Evolutionary conservation across 23 tunicate species (phyloP), one percentile per base, ranked within the genome.

Genomic region (Ascidia mentula): DNA sequence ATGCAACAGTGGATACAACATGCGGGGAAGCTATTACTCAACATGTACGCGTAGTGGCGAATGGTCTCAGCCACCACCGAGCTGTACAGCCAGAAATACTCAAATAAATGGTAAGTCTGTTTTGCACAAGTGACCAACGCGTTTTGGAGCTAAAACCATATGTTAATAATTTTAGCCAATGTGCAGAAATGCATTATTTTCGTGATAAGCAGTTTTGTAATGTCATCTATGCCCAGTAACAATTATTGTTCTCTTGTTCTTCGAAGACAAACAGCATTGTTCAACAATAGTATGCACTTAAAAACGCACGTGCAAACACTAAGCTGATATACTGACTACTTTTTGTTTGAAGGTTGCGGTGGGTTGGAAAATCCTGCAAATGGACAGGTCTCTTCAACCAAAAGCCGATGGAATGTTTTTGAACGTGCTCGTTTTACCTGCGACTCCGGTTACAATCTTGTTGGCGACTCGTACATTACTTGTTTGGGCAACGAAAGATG

Each of bases 401-500:
- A 71, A 71, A 35, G 38, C 18, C 38, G 75, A 2, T 71, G 75
- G 75, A 71, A 31, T 18, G 34, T 71, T 3, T 34, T 34, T 71
- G 32, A 71, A 71, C 38, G 75, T 71, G 38, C 38, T 4, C 30
- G 38, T n/a, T 71, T 71, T 36, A 71, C 75, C 32, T 71, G 75
- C 34, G 13, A 74, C 45, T 15, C 45, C n/a, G 72, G 59, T 30
- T 82, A 46, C 40, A 28, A 35, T 1, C 36, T 82, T 24, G 72
- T 36, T 32, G 86, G 86, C 8, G 34, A 45, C 15, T 74, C 79
- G 31, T 45, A 34, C 32, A 73, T 73, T 17, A 37, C 38, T 31
- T 82, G 86, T 73, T 31, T 73, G 34, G 20, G 17, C 32, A 46
- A 31, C 36, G 86, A 72, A 6, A 8, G 74, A 34, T 82, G 86